These are phyloP conservation scores for Oryzaephilus surinamensis DNA, from an alignment of 1,140 invertebrate genomes.

Conservation along the genomic window DNA sequence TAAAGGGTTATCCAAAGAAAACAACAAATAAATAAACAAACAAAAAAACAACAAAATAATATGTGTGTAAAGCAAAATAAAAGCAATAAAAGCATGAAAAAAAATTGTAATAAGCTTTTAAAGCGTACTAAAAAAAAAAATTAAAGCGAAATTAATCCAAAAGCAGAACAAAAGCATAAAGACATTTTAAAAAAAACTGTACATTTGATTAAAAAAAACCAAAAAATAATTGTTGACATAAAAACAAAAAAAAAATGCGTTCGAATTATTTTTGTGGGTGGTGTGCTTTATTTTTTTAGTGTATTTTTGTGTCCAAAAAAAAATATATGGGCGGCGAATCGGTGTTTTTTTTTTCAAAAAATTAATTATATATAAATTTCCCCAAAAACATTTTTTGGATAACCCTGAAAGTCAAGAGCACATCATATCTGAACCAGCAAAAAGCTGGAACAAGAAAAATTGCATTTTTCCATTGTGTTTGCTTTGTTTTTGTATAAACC, in stretches of 20 bases:
- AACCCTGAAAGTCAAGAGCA: slow-evolving; percentile 45
- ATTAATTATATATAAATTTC: too few relatives aligned
- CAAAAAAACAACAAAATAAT: slow-evolving; percentile 22
- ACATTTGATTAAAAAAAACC: too few relatives aligned
- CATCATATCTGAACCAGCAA: slow-evolving; percentile 58
- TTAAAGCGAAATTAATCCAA: slow-evolving; percentile 12
- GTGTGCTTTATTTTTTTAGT: too few relatives aligned
- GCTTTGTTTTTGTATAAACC: background rate
- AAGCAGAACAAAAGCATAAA: slow-evolving; percentile 16
- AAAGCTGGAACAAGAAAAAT: too few relatives aligned
- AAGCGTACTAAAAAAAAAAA: slow-evolving; percentile 15
- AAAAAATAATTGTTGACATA: too few relatives aligned
- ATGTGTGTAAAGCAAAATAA: slow-evolving; percentile 5
- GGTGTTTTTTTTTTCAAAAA: too few relatives aligned
- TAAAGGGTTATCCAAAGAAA: slow-evolving; percentile 34
- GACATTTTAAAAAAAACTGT: too few relatives aligned
- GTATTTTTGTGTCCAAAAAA: too few relatives aligned
- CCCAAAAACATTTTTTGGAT: slow-evolving; percentile 41
- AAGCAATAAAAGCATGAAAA: slow-evolving; percentile 9
- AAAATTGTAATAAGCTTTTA: slow-evolving; percentile 29
- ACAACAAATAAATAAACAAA: slow-evolving; percentile 16
- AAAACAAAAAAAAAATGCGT: too few relatives aligned
- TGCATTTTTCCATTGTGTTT: slow-evolving; percentile 22
- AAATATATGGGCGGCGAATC: too few relatives aligned
- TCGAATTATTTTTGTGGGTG: too few relatives aligned